A percentile compares a stretch with the other conserved stretches of the same genome.
phyloP scores from a whole-genome alignment of 2,797 vertebrate genomes.

The Cyprinella venusta region DNA sequence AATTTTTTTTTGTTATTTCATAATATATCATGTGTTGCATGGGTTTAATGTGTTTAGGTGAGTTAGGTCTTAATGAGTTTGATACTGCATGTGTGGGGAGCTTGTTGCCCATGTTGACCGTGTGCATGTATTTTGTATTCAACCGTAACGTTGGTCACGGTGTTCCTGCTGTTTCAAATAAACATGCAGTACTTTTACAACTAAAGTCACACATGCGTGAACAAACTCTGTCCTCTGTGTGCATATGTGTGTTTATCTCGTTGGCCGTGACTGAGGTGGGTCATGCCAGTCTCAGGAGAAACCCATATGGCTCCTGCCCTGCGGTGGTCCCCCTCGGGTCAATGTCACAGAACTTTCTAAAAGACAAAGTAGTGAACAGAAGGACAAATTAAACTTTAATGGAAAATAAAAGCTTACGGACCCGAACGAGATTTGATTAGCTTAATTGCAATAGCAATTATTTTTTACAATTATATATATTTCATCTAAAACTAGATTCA shows the following conservation, averaged over 20 bases:
- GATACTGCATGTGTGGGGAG: neutral
- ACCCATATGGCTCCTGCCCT: slow-evolving; percentile 34
- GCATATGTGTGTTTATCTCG: neutral
- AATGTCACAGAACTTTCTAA: slow-evolving; percentile 24
- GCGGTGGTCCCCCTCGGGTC: neutral
- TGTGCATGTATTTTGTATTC: neutral
- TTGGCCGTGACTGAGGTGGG: slow-evolving; percentile 12
- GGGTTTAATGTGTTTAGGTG: neutral
- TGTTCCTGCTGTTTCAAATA: slow-evolving; percentile 15
- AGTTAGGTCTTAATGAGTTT: neutral
- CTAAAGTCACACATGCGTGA: slow-evolving; percentile 15
- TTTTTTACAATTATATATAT: neutral
- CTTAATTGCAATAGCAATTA: neutral
- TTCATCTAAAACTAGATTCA: neutral
- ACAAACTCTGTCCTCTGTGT: slow-evolving; percentile 21
- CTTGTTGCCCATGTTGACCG: neutral
- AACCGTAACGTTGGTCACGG: neutral
- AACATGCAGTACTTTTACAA: neutral
- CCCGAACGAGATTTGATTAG: neutral
- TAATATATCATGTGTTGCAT: neutral
- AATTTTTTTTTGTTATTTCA: neutral
- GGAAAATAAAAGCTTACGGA: neutral
- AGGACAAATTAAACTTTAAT: neutral
- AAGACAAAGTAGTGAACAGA: slow-evolving; percentile 3
- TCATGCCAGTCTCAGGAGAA: slow-evolving; percentile 14